Percentiles rank a stretch among this genome's conserved stretches.
These are phyloP conservation scores for Cheumatopsyche charites DNA, from an alignment of 1,140 invertebrate genomes.

Conservation along the genomic window DNA sequence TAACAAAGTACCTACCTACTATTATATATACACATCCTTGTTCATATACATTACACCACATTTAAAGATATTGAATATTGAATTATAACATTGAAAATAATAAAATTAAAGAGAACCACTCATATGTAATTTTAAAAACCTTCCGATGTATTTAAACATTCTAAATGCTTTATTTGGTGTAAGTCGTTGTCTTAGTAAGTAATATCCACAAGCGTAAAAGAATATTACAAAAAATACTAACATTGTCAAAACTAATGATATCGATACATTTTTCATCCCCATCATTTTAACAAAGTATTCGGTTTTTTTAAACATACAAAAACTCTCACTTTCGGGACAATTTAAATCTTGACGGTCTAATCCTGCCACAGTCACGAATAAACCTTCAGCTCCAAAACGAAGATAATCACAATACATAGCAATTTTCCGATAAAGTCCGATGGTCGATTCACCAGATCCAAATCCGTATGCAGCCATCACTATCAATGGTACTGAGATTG, in stretches of 20 bases:
- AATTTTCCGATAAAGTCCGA: constrained; percentile 71
- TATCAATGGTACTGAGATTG: constrained; percentile 75
- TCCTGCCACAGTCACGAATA: constrained; percentile 79
- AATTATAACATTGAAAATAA: no score
- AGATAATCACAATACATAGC: constrained; percentile 86
- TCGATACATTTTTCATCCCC: constrained; percentile 67
- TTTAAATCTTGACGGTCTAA: constrained; percentile 69
- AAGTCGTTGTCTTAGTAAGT: constrained; percentile 69
- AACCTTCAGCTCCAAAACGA: constrained; percentile 75
- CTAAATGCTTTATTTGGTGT: constrained; percentile 71
- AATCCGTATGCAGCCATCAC: constrained; percentile 78
- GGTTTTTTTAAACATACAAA: constrained; percentile 73
- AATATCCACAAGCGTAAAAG: constrained; percentile 67
- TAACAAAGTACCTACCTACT: no score
- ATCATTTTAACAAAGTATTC: constrained; percentile 65
- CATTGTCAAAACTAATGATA: constrained; percentile 66
- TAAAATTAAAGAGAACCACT: constrained; percentile 50
- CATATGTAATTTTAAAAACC: constrained; percentile 66
- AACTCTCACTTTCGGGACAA: constrained; percentile 69
- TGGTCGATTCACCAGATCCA: constrained; percentile 66
- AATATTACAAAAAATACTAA: constrained; percentile 64
- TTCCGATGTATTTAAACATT: constrained; percentile 65
- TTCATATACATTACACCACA: no score
- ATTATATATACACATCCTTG: no score
- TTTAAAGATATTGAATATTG: no score